phyloP scores from a whole-genome alignment of 2,797 vertebrate species.

The Fistularia tabacaria region DNA sequence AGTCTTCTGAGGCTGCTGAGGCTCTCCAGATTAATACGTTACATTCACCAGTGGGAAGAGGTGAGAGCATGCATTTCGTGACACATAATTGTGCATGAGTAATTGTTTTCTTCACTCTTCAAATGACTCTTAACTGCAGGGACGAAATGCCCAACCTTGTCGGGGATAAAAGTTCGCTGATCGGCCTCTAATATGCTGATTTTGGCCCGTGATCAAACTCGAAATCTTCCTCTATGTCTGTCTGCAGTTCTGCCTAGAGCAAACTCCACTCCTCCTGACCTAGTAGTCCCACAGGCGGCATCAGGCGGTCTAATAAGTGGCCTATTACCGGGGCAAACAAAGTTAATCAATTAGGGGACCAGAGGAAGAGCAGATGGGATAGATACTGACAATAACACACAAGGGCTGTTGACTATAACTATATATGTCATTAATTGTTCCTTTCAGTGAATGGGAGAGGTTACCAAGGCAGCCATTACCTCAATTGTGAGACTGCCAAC shows the following conservation, averaged over 20 bases:
- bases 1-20: conserved; percentile 89
- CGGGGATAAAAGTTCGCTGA: conserved; percentile 43
- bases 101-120: conserved; percentile 27
- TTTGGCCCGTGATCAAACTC: conserved; percentile 42
- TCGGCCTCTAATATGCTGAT: conserved; percentile 46
- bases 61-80: conserved; percentile 63
- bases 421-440: conserved; percentile 42
- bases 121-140: conserved; percentile 12
- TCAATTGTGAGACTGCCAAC: conserved; percentile 1
- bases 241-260: background rate
- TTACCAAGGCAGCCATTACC: conserved; percentile 7
- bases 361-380: conserved; percentile 53
- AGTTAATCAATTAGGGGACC: conserved; percentile 66
- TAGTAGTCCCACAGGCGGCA: conserved; percentile 44
- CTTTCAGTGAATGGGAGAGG: conserved; percentile 25
- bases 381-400: conserved; percentile 37
- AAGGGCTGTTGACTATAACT: conserved; percentile 35
- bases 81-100: background rate
- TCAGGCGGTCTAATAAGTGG: conserved; percentile 57
- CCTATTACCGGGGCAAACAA: conserved; percentile 62
- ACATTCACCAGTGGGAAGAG: conserved; percentile 98
- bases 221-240: conserved; percentile 41
- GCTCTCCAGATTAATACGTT: conserved; percentile 91
- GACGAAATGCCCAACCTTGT: conserved; percentile 21
- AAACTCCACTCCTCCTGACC: conserved; percentile 45